Base-by-base conservation (phyloP, 1,140 invertebrate genomes). In the Mamestra configurata region DNA sequence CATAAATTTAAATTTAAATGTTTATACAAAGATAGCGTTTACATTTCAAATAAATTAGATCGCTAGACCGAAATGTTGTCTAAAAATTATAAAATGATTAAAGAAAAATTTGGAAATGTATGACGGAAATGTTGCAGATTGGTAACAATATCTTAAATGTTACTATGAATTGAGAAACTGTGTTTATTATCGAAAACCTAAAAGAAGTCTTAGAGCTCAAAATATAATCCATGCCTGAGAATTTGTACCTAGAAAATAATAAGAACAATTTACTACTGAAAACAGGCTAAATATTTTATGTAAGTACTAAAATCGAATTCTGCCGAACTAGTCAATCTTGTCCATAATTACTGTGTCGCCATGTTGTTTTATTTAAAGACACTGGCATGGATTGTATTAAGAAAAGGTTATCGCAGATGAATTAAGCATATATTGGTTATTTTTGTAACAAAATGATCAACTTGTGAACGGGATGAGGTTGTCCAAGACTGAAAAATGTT, bases 391-490 rank as follows among this genome's bases (percentile, higher is more conserved):
- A 15, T 27, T 27, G 1, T 13, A 24, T 15, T 57, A 4, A 24
- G 22, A 55, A 22, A 55, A 22, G 20, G 20, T 11, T 55, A 20
- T 22, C 22, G 7, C 24, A 13, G 4, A n/a, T 22, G 3, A 57
- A 57, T 24, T 24, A 18, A 13, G 4, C 1, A 11, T 13, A 13
- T 0, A 13, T 24, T 20, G 7, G 27, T 59, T 4, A 0, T 18
- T 35, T 18, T 37, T 35, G 4, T 64, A 40, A 40, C n/a, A 18
- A 64, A 37, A 18, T 64, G 20, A 8, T 37, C 31, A 37, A 10
- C 59, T 61, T 64, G 59, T 64, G 59, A 64, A 64, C 59, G 59
- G 59, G 59, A 64, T 37, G 59, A 20, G 59, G 59, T 64, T 64
- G 59, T 64, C 35, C 59, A 64, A 64, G 59, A 64, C 59, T 64